Percentiles rank a stretch among this genome's conserved stretches.
Conservation (phyloP, 2,888 invertebrate genomes). For the Campopleginae sp. region DNA sequence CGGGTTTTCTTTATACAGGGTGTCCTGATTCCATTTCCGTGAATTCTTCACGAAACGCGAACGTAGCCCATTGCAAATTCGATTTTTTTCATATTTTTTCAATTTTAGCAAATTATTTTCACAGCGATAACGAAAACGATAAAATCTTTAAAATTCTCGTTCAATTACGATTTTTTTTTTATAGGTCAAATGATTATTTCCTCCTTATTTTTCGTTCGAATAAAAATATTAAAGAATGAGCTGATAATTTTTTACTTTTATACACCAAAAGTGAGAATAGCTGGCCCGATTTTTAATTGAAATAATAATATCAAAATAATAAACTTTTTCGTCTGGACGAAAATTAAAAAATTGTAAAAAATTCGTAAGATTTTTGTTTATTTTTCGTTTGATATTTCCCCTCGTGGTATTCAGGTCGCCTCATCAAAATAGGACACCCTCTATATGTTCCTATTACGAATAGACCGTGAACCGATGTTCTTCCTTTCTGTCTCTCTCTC, state of each 20-base stretch:
- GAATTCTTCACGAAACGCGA: too few relatives aligned
- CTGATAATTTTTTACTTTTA: too few relatives aligned
- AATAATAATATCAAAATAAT: too few relatives aligned
- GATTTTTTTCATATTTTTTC: neutral
- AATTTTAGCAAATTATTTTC: neutral
- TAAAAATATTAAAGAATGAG: neutral
- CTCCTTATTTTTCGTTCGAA: neutral
- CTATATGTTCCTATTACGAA: neutral
- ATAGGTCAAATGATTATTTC: neutral
- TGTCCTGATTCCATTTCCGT: neutral
- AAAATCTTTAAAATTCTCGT: neutral
- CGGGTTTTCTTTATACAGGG: slow-evolving; percentile 4
- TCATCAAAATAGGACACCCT: neutral
- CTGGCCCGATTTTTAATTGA: too few relatives aligned
- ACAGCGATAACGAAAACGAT: neutral
- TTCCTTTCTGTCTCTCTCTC: slow-evolving; percentile 14
- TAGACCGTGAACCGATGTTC: neutral
- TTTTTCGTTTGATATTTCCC: too few relatives aligned
- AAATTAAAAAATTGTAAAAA: too few relatives aligned
- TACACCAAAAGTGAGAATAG: too few relatives aligned
- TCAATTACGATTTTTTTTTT: neutral
- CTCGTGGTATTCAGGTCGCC: neutral
- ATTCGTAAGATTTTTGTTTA: too few relatives aligned
- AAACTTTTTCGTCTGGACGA: too few relatives aligned
- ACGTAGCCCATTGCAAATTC: neutral